A percentile compares a stretch with the other conserved stretches of the same genome.
Evolutionary conservation across 2,888 invertebrate genomes (phyloP).

Genomic region (Thyatira batis): DNA sequence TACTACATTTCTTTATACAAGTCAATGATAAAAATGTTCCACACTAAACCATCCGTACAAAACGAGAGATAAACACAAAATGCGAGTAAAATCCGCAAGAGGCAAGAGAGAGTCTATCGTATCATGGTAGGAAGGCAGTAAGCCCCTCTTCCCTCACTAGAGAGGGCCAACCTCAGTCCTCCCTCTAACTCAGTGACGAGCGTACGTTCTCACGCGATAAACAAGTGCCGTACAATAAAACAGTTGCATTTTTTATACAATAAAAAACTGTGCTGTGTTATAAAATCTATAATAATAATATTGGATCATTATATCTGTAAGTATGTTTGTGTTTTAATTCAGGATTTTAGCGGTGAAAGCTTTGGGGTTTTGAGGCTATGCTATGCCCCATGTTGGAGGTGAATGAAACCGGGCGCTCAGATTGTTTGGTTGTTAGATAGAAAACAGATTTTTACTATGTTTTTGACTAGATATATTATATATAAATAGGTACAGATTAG

Average conservation of each 20-base stretch:
- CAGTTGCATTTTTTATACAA: constrained; percentile 58
- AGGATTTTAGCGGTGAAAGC: constrained; percentile 45
- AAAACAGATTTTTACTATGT: no score
- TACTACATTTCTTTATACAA: no score
- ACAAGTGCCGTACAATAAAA: constrained; percentile 46
- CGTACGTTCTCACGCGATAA: constrained; percentile 47
- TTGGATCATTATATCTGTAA: constrained; percentile 71
- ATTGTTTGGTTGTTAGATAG: constrained; percentile 16
- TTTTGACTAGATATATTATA: no score
- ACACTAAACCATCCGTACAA: background rate
- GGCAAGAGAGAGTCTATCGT: no score
- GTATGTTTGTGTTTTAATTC: constrained; percentile 42
- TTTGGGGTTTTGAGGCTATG: constrained; percentile 38
- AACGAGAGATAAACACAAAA: constrained; percentile 40
- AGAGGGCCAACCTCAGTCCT: constrained; percentile 70
- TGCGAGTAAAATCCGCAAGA: constrained; percentile 49
- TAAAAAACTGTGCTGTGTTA: constrained; percentile 71
- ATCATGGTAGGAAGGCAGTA: constrained; percentile 44
- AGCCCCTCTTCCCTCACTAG: constrained; percentile 64
- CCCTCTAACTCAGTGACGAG: constrained; percentile 44
- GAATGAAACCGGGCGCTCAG: constrained; percentile 46
- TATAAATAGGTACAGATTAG: no score
- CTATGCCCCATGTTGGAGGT: constrained; percentile 43
- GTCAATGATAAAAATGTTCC: no score
- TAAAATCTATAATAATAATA: constrained; percentile 42